phyloP scores from a whole-genome alignment of 2,797 vertebrate genomes.

The Lagorchestes hirsutus region DNA sequence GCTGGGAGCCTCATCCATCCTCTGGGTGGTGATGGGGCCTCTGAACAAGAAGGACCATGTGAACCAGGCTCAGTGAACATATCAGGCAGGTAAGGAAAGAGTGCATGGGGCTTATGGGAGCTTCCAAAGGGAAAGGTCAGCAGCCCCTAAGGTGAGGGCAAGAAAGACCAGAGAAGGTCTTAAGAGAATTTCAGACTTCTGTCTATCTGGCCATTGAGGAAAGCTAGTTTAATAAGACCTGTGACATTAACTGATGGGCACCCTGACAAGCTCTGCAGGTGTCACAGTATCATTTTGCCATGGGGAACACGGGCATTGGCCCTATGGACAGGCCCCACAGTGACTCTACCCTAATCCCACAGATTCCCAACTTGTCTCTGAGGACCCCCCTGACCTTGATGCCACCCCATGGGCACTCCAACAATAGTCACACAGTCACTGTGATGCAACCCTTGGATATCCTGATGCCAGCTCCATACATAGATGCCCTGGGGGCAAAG shows the following conservation, averaged over 20 bases:
- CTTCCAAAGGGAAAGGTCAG: neutral
- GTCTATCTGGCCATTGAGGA: neutral
- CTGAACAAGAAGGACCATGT: constrained; percentile 73
- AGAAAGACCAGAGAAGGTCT: neutral
- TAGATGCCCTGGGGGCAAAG: neutral
- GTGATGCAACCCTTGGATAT: neutral
- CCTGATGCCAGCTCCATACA: neutral
- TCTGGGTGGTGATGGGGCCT: constrained; percentile 49
- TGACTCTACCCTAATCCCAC: neutral
- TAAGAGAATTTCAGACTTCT: neutral
- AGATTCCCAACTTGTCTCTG: neutral
- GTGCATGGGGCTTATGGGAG: neutral
- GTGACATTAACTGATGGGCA: neutral
- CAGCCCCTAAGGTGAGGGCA: neutral
- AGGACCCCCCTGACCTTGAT: neutral
- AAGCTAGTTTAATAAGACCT: neutral
- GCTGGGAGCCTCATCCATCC: constrained; percentile 54
- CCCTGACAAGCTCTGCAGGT: neutral
- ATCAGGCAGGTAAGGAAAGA: constrained; percentile 75
- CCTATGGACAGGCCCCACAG: too few relatives aligned
- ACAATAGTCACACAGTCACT: neutral
- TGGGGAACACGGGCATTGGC: neutral
- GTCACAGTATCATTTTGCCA: neutral
- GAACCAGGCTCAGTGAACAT: constrained; percentile 67
- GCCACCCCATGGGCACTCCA: neutral